Conservation (phyloP, 2,888 invertebrate genomes). For the Pyrrhosoma nymphula region DNA sequence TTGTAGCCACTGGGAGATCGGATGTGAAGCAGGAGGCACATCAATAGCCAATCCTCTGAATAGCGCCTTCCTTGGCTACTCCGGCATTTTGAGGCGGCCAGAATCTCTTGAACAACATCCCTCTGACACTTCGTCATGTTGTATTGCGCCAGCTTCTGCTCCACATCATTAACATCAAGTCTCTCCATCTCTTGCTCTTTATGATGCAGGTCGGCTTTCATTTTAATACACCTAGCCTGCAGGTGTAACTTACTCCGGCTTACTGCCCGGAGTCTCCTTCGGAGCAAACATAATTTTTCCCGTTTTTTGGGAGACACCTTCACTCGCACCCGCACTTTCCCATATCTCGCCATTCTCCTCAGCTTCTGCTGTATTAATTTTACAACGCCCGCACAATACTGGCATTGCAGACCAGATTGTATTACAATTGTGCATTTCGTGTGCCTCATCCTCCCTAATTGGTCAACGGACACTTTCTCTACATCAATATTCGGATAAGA, state of each 20-base stretch:
- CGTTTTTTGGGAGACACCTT: not conserved
- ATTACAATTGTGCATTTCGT: not conserved
- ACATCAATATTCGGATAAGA: not conserved
- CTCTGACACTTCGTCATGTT: slow-evolving; percentile 69
- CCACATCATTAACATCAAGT: not conserved
- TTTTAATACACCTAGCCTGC: not conserved
- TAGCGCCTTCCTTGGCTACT: slow-evolving; percentile 70
- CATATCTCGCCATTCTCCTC: not conserved
- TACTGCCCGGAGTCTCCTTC: not conserved
- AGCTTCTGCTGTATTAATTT: not conserved
- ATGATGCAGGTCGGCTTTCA: not conserved
- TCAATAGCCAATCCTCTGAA: slow-evolving; percentile 71
- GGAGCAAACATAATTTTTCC: not conserved
- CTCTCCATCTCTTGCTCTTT: not conserved
- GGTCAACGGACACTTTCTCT: not conserved
- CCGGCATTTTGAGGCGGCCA: slow-evolving; percentile 70
- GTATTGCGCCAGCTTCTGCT: slow-evolving; percentile 30
- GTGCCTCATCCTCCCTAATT: not conserved
- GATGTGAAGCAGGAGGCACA: slow-evolving; percentile 71
- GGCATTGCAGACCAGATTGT: not conserved
- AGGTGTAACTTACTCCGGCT: not conserved
- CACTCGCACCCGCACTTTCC: not conserved
- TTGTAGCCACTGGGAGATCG: slow-evolving; percentile 70
- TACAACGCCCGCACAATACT: not conserved
- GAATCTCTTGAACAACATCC: slow-evolving; percentile 70